phyloP scores from a whole-genome alignment of 1,140 invertebrate species.

The Capitella teleta region DNA sequence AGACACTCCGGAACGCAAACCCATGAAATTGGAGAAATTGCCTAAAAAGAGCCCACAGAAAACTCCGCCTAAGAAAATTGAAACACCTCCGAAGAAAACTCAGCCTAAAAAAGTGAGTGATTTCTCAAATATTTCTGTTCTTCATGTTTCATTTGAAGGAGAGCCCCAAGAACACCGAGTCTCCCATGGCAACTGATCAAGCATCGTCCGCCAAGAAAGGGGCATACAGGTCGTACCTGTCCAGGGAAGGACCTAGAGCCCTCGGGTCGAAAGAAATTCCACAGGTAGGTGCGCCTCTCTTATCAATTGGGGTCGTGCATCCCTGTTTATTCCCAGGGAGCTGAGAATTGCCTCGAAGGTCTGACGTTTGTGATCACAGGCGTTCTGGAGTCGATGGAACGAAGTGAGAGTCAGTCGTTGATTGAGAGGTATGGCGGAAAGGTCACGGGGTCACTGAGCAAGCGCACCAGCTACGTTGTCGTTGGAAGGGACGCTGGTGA shows the following conservation, averaged over 20 bases:
- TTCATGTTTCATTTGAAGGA: neutral
- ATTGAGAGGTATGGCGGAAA: slow-evolving; percentile 71
- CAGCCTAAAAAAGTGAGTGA: no score
- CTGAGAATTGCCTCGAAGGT: slow-evolving; percentile 53
- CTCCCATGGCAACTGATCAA: neutral
- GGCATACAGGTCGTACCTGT: slow-evolving; percentile 15
- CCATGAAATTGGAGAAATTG: neutral
- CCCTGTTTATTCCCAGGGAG: slow-evolving; percentile 48
- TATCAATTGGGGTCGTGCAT: neutral
- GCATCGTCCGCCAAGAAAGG: neutral
- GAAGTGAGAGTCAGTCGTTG: slow-evolving; percentile 62
- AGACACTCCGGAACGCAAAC: neutral
- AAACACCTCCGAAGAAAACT: neutral
- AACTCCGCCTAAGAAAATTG: neutral
- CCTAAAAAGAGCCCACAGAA: neutral
- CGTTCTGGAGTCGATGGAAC: slow-evolving; percentile 75
- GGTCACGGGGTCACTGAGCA: slow-evolving; percentile 60
- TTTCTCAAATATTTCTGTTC: neutral
- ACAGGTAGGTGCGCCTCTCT: slow-evolving; percentile 45
- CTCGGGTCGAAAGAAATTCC: slow-evolving; percentile 72
- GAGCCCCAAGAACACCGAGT: neutral
- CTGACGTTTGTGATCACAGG: slow-evolving; percentile 76
- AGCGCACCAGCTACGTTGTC: slow-evolving; percentile 70
- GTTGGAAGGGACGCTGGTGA: slow-evolving; percentile 73
- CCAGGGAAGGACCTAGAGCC: slow-evolving; percentile 62